phyloP scores from a whole-genome alignment of 2,888 invertebrate species.

The Enoplolaimus lenunculus region DNA sequence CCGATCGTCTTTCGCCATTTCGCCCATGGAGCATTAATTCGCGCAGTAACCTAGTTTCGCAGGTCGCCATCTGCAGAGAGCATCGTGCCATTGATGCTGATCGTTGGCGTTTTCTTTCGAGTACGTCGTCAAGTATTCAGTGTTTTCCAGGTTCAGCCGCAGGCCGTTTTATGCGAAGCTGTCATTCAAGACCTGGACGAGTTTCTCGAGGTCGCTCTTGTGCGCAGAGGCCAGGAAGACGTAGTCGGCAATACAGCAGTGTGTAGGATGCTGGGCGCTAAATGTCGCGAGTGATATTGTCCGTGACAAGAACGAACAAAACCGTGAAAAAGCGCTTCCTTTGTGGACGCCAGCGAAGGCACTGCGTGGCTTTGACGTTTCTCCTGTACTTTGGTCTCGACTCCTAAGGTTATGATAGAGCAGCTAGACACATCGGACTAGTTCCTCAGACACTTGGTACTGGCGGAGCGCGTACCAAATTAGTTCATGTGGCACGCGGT shows the following conservation, averaged over 20 bases:
- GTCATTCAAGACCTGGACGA: not conserved
- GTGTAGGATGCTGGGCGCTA: not conserved
- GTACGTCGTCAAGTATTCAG: not conserved
- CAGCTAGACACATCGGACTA: not conserved
- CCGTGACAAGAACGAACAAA: not conserved
- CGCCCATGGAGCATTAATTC: not conserved
- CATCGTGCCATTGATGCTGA: not conserved
- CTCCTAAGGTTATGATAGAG: not conserved
- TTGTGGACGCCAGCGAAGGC: slow-evolving; percentile 8
- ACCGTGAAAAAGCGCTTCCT: not conserved
- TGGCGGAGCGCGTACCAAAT: slow-evolving; percentile 3
- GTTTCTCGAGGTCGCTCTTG: not conserved
- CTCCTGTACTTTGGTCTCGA: not conserved
- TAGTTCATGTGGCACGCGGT: not conserved
- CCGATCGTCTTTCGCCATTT: not conserved
- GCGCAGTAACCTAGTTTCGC: not conserved
- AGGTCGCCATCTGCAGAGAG: not conserved
- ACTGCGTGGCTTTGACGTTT: not conserved
- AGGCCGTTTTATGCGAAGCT: not conserved
- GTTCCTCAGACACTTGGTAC: not conserved
- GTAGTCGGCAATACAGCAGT: not conserved
- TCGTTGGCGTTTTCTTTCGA: not conserved
- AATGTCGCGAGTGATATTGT: not conserved
- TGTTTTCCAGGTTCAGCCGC: not conserved
- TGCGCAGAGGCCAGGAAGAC: not conserved